These are phyloP conservation scores for Anolis carolinensis DNA, from an alignment of 2,113 vertebrate species.

Conservation along the genomic window DNA sequence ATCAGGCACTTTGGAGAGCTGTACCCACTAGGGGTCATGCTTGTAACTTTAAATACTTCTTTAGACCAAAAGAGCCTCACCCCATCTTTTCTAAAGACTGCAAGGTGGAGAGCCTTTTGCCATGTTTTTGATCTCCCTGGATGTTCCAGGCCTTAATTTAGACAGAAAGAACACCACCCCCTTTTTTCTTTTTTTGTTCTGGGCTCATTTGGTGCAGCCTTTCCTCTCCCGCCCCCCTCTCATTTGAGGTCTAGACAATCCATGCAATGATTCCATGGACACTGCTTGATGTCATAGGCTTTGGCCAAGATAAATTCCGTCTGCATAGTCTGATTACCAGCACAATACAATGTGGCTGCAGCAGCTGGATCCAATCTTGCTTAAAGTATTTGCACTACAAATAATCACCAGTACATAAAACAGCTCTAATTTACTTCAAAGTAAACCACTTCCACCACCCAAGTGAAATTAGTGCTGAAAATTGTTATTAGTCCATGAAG, in stretches of 20 bases:
- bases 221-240: neutral
- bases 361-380: constrained; percentile 41
- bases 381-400: constrained; percentile 34
- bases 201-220: neutral
- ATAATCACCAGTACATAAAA: constrained; percentile 42
- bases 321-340: neutral
- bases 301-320: neutral
- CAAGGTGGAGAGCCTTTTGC: too few relatives aligned
- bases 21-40: too few relatives aligned
- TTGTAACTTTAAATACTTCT: too few relatives aligned
- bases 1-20: too few relatives aligned
- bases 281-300: neutral
- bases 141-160: too few relatives aligned
- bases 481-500: neutral
- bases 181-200: neutral
- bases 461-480: constrained; percentile 41
- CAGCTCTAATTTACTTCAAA: constrained; percentile 30
- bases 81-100: too few relatives aligned
- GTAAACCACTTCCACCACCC: constrained; percentile 33
- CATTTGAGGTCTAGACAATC: neutral
- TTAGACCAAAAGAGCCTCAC: too few relatives aligned
- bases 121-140: too few relatives aligned
- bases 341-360: constrained; percentile 29
- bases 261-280: neutral
- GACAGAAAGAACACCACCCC: neutral